phyloP scores from a whole-genome alignment of 2,113 vertebrate species.

The Proteles cristata region DNA sequence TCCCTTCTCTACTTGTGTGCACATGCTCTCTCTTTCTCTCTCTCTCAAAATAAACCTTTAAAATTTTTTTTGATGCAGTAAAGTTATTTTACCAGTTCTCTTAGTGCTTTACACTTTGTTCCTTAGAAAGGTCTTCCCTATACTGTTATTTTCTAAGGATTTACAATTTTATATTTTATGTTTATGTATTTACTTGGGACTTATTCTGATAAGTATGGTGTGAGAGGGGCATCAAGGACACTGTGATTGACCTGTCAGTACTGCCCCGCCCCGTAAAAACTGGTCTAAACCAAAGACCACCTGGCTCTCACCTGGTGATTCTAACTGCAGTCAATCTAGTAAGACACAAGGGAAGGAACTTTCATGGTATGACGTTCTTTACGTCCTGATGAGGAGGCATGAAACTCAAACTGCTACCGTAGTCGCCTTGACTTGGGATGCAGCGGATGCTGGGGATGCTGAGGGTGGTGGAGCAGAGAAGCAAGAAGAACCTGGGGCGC shows the following conservation, averaged over 20 bases:
- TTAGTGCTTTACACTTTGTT: background rate
- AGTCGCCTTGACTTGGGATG: background rate
- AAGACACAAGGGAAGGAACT: background rate
- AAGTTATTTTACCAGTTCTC: background rate
- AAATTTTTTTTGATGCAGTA: background rate
- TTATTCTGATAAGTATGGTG: background rate
- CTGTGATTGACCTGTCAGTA: background rate
- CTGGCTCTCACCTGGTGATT: background rate
- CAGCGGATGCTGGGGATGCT: background rate
- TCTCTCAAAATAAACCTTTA: too few relatives aligned
- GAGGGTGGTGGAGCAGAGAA: background rate
- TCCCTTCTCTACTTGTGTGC: too few relatives aligned
- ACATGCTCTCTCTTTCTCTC: too few relatives aligned
- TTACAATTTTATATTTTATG: background rate
- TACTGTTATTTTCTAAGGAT: background rate
- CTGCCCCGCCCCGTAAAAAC: background rate
- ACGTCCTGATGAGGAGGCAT: background rate
- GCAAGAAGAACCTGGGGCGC: background rate
- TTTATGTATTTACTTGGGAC: background rate
- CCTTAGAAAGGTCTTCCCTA: background rate
- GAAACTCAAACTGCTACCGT: background rate
- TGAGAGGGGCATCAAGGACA: background rate
- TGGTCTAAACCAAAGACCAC: background rate
- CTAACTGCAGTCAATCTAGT: too few relatives aligned
- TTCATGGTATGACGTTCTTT: background rate